Conservation (phyloP, 1,140 invertebrate species). For the Ostrea edulis region DNA sequence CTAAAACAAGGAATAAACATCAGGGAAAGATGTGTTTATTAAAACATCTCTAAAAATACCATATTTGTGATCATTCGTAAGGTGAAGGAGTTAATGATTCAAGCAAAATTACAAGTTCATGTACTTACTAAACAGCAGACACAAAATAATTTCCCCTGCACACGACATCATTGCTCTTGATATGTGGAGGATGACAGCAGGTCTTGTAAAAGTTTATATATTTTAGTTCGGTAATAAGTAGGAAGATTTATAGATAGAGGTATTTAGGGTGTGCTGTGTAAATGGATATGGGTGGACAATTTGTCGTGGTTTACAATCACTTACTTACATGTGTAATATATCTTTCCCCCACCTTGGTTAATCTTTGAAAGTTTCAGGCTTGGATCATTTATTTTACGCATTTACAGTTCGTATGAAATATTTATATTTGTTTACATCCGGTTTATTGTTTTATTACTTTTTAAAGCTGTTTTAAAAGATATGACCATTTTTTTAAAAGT, state of each 20-base stretch:
- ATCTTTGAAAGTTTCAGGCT: neutral
- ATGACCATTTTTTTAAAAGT: neutral
- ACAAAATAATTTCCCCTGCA: neutral
- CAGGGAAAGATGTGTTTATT: no score
- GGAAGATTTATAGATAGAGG: neutral
- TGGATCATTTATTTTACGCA: neutral
- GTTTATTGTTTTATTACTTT: constrained; percentile 25
- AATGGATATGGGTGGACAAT: constrained; percentile 18
- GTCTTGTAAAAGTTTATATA: constrained; percentile 15
- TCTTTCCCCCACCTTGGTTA: neutral
- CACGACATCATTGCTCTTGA: neutral
- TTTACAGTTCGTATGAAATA: neutral
- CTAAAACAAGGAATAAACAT: no score
- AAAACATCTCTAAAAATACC: no score
- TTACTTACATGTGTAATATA: neutral
- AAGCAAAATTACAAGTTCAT: neutral
- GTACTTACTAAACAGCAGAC: neutral
- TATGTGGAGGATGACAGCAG: neutral
- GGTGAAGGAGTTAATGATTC: no score
- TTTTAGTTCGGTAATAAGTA: neutral
- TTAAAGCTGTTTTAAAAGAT: neutral
- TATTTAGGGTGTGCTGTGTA: neutral
- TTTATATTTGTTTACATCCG: neutral
- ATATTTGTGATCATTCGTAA: no score
- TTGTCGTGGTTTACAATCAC: neutral